Evolutionary conservation across 53 echinoderm and acorn worm genomes (phyloP).

Genomic region (Stichopus horrens): DNA sequence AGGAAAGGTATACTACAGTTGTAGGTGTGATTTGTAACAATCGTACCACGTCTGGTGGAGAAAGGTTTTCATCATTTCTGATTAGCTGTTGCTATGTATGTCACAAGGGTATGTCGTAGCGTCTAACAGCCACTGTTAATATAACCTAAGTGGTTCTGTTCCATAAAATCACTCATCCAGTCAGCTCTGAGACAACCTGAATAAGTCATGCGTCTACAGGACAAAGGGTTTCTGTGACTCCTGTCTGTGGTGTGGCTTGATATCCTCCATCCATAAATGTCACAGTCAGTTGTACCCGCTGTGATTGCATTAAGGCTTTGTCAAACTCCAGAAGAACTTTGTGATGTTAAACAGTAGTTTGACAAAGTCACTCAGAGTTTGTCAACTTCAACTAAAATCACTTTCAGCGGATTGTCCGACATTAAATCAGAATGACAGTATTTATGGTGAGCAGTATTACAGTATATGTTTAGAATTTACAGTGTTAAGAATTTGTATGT

Average conservation of each 20-base stretch:
- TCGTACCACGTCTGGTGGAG: background rate
- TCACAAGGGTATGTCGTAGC: background rate
- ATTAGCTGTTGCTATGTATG: background rate
- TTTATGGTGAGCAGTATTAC: no score
- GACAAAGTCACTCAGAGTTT: background rate
- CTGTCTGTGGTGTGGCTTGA: background rate
- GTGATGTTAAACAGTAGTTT: background rate
- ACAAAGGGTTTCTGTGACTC: background rate
- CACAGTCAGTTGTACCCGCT: background rate
- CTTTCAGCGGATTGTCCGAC: no score
- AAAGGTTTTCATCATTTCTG: background rate
- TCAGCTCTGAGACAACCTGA: background rate
- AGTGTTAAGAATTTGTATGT: no score
- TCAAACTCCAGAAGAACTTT: background rate
- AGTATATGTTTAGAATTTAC: no score
- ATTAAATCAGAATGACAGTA: no score
- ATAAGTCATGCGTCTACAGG: background rate
- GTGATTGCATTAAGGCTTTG: background rate
- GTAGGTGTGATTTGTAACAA: background rate
- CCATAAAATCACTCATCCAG: slow-evolving; percentile 14
- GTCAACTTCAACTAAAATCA: no score
- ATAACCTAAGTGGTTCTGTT: slow-evolving; percentile 2
- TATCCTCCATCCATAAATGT: background rate
- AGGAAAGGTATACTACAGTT: no score
- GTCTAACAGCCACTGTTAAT: background rate